These are phyloP conservation scores for Sebastes steindachneri DNA, from an alignment of 2,797 vertebrate species.

Conservation along the genomic window DNA sequence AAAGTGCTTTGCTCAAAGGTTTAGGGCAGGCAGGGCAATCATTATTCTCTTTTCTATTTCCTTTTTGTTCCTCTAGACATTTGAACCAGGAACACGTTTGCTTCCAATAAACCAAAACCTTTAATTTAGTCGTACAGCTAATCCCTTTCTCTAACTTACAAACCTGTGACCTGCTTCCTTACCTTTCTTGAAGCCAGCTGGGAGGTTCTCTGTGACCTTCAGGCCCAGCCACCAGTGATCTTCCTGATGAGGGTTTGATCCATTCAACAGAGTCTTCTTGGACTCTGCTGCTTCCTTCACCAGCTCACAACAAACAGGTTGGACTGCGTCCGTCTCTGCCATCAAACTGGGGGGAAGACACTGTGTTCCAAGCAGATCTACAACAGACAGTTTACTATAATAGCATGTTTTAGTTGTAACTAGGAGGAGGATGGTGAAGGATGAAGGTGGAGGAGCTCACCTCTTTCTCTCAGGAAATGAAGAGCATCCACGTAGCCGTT, in stretches of 20 bases:
- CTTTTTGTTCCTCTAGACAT: background rate
- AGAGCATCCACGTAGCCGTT: constrained; percentile 89
- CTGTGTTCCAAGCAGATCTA: constrained; percentile 48
- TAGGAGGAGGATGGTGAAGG: background rate
- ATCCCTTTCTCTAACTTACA: background rate
- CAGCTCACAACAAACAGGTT: constrained; percentile 33
- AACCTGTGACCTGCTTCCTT: background rate
- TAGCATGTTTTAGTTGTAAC: background rate
- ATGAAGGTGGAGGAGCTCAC: constrained; percentile 67
- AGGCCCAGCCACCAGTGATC: constrained; percentile 35
- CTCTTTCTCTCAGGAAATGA: constrained; percentile 84
- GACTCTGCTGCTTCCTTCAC: background rate
- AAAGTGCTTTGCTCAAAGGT: background rate
- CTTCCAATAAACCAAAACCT: background rate
- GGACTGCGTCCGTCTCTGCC: background rate
- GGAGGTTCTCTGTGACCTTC: constrained; percentile 37
- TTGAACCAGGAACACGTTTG: background rate
- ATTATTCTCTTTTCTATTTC: background rate
- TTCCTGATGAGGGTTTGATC: background rate
- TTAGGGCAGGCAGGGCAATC: background rate
- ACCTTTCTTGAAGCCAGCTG: constrained; percentile 53
- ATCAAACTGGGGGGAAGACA: background rate
- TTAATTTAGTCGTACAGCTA: background rate
- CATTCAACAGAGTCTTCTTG: background rate
- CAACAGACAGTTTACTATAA: background rate